Base-by-base conservation (phyloP, 2,797 vertebrate species). In the Harpagifer antarcticus region DNA sequence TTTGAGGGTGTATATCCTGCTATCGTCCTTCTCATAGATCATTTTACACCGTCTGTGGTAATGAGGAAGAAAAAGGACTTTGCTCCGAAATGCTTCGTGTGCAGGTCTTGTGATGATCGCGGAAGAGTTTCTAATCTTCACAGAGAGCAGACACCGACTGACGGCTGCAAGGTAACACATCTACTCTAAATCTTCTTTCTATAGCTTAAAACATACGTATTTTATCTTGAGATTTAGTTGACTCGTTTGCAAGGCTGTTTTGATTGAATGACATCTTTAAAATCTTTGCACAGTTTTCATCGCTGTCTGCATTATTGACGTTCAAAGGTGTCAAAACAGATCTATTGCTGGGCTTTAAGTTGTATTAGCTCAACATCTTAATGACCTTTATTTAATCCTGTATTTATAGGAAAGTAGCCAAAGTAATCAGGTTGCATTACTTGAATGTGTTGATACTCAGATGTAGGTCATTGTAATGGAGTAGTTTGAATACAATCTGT, bases 61-160 rank as follows among this genome's bases (percentile, higher is more conserved):
- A 91, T 88, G 43, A 90, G 88, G 86, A 92, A 90, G 86, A 92
- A 90, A 87, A 80, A 19, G 92, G 93, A 95, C 94, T 95, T 95
- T 95, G 93, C 65, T 83, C 93, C n/a, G 40, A 56, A 45, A 77
- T 17, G 31, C 72, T 74, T 66, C 59, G 14, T 72, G 78, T 74
- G 83, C 59, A 19, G n/a, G 76, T 90, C 92, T 91, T 90, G 90
- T 95, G 93, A 94, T 90, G 80, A 27, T 58, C 55, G 65, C 58
- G 1, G 59, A 88, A 78, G 43, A 54, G 68, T 16, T 33, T 72
- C 76, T 67, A 76, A 81, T 27, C 20, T 61, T 66, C 59, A 31
- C 72, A 27, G 64, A 58, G 84, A 86, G 69, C 69, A 62, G 83
- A 88, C 86, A 31, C 65, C 8, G 53, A 54, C 73, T 33, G 69